Conservation (phyloP, 2,888 invertebrate species). For the Hecatera dysodea region DNA sequence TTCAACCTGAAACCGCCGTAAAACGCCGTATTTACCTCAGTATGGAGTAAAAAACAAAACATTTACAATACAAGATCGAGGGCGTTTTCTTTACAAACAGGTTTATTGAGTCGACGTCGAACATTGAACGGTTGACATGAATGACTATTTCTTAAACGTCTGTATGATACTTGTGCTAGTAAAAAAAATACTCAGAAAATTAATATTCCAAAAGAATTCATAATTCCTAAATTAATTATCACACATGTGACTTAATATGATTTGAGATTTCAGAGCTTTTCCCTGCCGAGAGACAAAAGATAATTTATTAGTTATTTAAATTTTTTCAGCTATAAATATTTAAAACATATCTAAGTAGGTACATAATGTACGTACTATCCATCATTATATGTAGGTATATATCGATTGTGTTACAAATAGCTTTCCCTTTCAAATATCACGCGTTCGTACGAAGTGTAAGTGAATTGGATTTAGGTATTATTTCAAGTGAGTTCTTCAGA, state of each 20-base stretch:
- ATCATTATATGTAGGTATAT: neutral
- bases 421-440: constrained; percentile 31
- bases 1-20: neutral
- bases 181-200: neutral
- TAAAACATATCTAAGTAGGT: neutral
- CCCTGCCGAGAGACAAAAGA: too few relatives aligned
- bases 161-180: neutral
- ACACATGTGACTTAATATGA: too few relatives aligned
- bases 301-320: too few relatives aligned
- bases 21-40: constrained; percentile 20
- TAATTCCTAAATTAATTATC: neutral
- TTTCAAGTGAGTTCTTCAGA: neutral
- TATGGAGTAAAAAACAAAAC: constrained; percentile 34
- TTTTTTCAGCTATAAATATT: neutral
- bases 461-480: constrained; percentile 12
- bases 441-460: constrained; percentile 15
- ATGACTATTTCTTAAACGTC: constrained; percentile 28
- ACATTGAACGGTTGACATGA: constrained; percentile 30
- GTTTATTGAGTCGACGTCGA: constrained; percentile 40
- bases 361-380: neutral
- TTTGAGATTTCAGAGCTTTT: neutral
- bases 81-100: constrained; percentile 43
- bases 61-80: constrained; percentile 44
- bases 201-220: neutral
- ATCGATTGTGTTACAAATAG: constrained; percentile 1